Conservation (phyloP, 2,113 vertebrate species). For the Tragelaphus imberbis region DNA sequence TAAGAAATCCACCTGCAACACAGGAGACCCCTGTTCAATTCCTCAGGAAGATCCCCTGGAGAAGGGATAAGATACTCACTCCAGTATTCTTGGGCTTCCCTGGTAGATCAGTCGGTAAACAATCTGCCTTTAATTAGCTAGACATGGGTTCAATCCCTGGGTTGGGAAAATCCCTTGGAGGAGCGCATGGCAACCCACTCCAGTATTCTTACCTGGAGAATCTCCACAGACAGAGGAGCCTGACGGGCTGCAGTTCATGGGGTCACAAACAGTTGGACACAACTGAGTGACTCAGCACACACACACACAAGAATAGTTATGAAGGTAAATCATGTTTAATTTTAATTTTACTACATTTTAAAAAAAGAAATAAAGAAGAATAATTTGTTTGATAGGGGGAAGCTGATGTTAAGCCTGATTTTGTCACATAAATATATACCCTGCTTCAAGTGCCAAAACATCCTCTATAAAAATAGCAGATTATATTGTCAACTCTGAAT, state of each 20-base stretch:
- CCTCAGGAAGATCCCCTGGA: neutral
- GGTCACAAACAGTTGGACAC: neutral
- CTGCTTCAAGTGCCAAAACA: neutral
- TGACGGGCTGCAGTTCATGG: neutral
- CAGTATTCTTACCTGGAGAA: neutral
- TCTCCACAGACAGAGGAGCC: neutral
- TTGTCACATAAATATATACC: neutral
- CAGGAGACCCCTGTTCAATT: neutral
- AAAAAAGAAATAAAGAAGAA: neutral
- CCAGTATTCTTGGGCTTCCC: neutral
- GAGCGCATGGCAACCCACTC: neutral
- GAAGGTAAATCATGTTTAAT: too few relatives aligned
- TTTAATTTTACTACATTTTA: neutral
- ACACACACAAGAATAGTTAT: neutral
- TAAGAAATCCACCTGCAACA: neutral
- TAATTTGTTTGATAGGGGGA: neutral
- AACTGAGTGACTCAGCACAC: neutral
- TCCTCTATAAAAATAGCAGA: constrained; percentile 38
- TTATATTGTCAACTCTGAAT: constrained; percentile 33
- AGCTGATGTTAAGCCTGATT: neutral
- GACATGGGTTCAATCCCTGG: neutral
- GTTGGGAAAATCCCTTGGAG: neutral
- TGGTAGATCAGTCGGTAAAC: neutral
- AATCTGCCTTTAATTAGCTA: neutral
- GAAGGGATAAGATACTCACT: neutral